Base-by-base conservation (phyloP, 2,888 invertebrate species). In the Eristalis tenax region DNA sequence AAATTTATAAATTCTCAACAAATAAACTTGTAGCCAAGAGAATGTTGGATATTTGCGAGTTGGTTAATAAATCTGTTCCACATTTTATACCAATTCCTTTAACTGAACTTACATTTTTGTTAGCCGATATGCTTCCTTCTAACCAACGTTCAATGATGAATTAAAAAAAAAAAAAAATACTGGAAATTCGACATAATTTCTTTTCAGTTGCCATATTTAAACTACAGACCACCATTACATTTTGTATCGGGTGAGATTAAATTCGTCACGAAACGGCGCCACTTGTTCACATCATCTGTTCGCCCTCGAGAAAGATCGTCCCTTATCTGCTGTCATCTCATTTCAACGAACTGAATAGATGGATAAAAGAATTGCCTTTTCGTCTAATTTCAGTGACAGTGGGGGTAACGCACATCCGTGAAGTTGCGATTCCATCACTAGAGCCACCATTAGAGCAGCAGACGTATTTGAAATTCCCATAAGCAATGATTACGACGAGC, bases 241-340 rank as follows among this genome's bases (percentile, higher is more conserved):
- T 6, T 61, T 15, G 61, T 11, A 73, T 50, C 26, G 65, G n/a
- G 43, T 78, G 69, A 77, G 74, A 83, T 79, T 71, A 28, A 79
- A 79, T 65, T 68, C 40, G 32, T 86, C 57, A 86, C 65, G 11
- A 18, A 61, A 77, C 63, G 57, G 74, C 74, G 82, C 75, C 87
- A 87, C 87, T 87, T 87, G 87, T 83, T 87, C 75, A 56, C 68
- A 73, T 87, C 79, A 87, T 83, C 76, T 87, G 83, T 69, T 76
- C 26, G 71, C 73, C 86, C 78, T 83, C 76, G 15, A 43, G 35
- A 10, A 8, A 65, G 18, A 63, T 38, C 59, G 63, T 57, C 73
- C 69, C 83, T 83, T 83, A 86, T 83, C 83, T 66, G 74, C 83
- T 86, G 86, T 83, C 86, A 83, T 79, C 78, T 79, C 66, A 83